These are phyloP conservation scores for Drosophila gaucha DNA, from an alignment of 2,888 invertebrate species.

Conservation along the genomic window DNA sequence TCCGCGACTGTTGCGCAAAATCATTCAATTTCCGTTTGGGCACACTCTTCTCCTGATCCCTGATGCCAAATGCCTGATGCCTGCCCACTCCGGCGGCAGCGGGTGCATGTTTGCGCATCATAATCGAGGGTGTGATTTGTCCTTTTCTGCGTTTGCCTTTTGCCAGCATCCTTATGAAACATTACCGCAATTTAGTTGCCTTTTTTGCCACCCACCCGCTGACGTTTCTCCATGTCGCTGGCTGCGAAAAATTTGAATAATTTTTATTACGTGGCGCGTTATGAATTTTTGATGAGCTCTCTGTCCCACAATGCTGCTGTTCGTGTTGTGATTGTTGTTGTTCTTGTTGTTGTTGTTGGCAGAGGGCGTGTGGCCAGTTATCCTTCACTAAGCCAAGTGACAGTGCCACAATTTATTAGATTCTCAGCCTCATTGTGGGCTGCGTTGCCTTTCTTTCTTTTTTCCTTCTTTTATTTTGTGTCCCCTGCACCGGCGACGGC, in stretches of 20 bases:
- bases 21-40: constrained; percentile 83
- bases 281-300: constrained; percentile 82
- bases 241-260: constrained; percentile 82
- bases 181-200: constrained; percentile 77
- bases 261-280: constrained; percentile 82
- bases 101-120: constrained; percentile 60
- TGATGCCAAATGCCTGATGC: constrained; percentile 10
- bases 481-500: constrained; percentile 35
- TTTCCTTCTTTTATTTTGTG: constrained; percentile 10
- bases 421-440: constrained; percentile 74
- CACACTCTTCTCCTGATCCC: constrained; percentile 47
- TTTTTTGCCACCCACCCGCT: constrained; percentile 30
- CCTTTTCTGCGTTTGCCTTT: constrained; percentile 66
- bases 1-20: constrained; percentile 83
- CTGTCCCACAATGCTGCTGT: constrained; percentile 38
- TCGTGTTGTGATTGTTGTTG: constrained; percentile 41
- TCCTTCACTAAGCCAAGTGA: constrained; percentile 81
- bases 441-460: constrained; percentile 37
- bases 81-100: constrained; percentile 17
- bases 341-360: constrained; percentile 28
- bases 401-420: constrained; percentile 81
- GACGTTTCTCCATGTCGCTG: constrained; percentile 27
- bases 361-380: constrained; percentile 77
- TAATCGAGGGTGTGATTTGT: constrained; percentile 82
- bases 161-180: constrained; percentile 69